Conservation (phyloP, 2,113 vertebrate genomes). For the Rhabdomys dilectus region DNA sequence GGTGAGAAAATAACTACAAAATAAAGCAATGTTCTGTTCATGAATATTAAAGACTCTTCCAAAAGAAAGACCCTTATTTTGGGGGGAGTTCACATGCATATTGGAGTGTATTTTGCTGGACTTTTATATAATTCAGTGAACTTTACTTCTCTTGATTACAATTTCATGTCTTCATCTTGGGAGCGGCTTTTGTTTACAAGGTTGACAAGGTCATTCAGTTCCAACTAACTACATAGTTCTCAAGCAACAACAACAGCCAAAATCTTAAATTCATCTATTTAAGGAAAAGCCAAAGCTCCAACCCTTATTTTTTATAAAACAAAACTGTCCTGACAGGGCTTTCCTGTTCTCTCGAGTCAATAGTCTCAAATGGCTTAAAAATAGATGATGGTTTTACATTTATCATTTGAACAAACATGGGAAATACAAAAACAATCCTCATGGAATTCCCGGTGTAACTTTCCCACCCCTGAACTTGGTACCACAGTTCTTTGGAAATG, state of each 20-base stretch:
- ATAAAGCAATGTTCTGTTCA: neutral
- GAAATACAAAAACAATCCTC: slow-evolving; percentile 60
- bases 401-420: slow-evolving; percentile 75
- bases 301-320: slow-evolving; percentile 60
- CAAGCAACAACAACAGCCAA: neutral
- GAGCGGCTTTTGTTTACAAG: slow-evolving; percentile 12
- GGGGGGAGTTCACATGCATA: too few species aligned
- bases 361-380: slow-evolving; percentile 69
- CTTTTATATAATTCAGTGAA: neutral
- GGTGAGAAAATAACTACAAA: neutral
- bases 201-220: slow-evolving; percentile 21
- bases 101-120: neutral
- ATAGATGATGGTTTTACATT: slow-evolving; percentile 73
- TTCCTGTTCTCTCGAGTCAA: slow-evolving; percentile 72
- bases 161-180: slow-evolving; percentile 2
- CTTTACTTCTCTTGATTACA: neutral
- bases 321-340: slow-evolving; percentile 64
- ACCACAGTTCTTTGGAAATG: slow-evolving; percentile 42
- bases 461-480: slow-evolving; percentile 48
- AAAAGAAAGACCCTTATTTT: neutral
- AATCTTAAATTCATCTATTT: slow-evolving; percentile 56
- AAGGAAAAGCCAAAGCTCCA: slow-evolving; percentile 63
- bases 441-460: slow-evolving; percentile 50
- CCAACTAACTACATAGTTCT: neutral
- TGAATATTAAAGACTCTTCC: neutral